Evolutionary conservation across 2,113 vertebrate genomes (phyloP), one percentile per base, ranked within the genome.

Genomic region (Hydropotes inermis): DNA sequence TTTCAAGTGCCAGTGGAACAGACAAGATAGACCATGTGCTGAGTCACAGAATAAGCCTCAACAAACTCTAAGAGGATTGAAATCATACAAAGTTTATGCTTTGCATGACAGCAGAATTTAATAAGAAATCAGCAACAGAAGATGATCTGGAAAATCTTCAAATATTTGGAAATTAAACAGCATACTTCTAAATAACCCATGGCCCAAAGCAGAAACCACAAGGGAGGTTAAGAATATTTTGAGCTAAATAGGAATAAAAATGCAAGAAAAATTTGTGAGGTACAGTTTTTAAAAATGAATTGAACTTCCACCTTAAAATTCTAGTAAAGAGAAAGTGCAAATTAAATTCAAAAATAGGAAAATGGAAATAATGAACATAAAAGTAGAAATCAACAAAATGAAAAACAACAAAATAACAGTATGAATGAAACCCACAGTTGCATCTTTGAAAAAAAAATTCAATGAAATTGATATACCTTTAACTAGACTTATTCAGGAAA

Each of bases 91-190:
- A 83, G 57, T 93, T 93, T 89, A 55, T 85, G 39, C 39, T 83
- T 45, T 57, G 64, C 91, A 36, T 82, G 84, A 33, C 39, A 33
- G 33, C 8, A 94, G 82, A 78, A 95, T 92, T 92, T 79, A 83
- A 19, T 81, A 90, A 43, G 30, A 96, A 92, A 87, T 52, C 81
- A 96, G 61, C 55, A 94, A 88, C 36, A 93, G 89, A 83, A 94
- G 74, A 82, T 67, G 54, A 57, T 67, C 36, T 90, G 84, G 74
- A 87, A 97, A 97, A 70, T 28, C 76, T 76, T 93, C 88, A 95
- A 86, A 90, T 95, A 97, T 60, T 60, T 91, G 78, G 39, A 87
- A 94, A 87, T 96, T 92, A 92, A 97, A 92, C 30, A 94, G 79
- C 57, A 86, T 54, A 23, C 10, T 92, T 92, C 21, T 60, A 88